These are phyloP conservation scores for Linyphia triangularis DNA, from an alignment of 2,888 invertebrate species.

Conservation along the genomic window DNA sequence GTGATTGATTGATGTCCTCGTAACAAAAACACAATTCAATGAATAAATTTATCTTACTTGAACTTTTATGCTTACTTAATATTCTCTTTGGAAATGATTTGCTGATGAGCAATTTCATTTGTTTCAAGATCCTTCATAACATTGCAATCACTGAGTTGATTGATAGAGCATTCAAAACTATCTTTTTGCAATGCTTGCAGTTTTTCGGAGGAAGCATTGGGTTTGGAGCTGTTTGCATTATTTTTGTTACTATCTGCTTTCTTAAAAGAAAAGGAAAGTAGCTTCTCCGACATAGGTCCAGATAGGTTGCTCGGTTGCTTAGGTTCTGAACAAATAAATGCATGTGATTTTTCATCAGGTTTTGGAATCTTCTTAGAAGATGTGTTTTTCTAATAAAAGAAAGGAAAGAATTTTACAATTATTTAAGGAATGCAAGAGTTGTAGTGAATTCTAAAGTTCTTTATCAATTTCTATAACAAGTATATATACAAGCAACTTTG, in stretches of 20 bases:
- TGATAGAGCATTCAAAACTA: too few relatives aligned
- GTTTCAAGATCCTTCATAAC: not conserved
- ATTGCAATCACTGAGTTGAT: too few relatives aligned
- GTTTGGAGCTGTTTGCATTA: not conserved
- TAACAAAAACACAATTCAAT: not conserved
- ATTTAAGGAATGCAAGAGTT: not conserved
- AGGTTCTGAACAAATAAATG: not conserved
- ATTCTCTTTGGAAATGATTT: not conserved
- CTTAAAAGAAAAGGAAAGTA: conserved; percentile 4
- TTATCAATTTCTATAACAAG: too few relatives aligned
- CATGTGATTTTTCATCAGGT: not conserved
- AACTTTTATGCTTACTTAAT: not conserved
- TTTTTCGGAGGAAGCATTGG: not conserved
- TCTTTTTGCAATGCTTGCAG: too few relatives aligned
- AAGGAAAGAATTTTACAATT: not conserved
- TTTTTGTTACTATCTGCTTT: not conserved
- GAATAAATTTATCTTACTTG: not conserved
- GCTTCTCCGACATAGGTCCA: not conserved
- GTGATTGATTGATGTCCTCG: too few relatives aligned
- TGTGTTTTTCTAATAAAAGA: not conserved
- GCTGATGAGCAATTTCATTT: not conserved
- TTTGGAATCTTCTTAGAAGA: conserved; percentile 23
- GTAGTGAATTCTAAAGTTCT: not conserved
- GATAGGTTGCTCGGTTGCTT: not conserved
- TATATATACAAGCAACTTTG: not conserved